Evolutionary conservation across 2,888 invertebrate genomes (phyloP).

Genomic region (Cetonia aurata): DNA sequence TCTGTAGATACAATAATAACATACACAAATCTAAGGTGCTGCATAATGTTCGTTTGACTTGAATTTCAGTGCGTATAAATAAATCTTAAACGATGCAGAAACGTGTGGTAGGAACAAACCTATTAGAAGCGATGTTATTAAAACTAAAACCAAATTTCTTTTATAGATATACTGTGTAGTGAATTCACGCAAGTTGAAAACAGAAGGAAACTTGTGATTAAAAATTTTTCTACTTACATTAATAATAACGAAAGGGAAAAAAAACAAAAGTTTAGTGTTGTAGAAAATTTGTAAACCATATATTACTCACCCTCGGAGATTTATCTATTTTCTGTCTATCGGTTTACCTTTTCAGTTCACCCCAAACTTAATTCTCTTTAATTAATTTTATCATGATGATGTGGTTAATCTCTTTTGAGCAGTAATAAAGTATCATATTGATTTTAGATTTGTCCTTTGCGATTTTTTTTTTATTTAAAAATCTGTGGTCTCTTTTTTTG

Average conservation of each 20-base stretch:
- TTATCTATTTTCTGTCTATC: constrained; percentile 9
- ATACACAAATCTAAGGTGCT: no score
- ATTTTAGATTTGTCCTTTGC: constrained; percentile 15
- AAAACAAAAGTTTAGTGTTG: constrained; percentile 34
- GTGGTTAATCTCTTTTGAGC: constrained; percentile 8
- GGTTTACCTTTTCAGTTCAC: constrained; percentile 4
- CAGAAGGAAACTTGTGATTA: constrained; percentile 44
- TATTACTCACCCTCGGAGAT: constrained; percentile 22
- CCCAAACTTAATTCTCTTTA: background rate
- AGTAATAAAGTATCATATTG: background rate
- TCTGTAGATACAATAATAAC: no score
- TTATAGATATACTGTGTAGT: constrained; percentile 36
- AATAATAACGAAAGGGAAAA: constrained; percentile 32
- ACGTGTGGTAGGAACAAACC: no score
- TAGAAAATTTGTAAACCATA: constrained; percentile 40
- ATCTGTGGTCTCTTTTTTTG: constrained; percentile 1
- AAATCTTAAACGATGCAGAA: no score
- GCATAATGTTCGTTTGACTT: no score
- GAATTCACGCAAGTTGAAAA: constrained; percentile 41
- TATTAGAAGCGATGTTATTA: background rate
- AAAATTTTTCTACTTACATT: constrained; percentile 44
- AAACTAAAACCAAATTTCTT: constrained; percentile 11
- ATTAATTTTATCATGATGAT: constrained; percentile 1
- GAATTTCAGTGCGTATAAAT: no score
- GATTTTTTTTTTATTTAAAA: background rate